Evolutionary conservation across 2,113 vertebrate genomes (phyloP), one percentile per base, ranked within the genome.

Genomic region (Pleuronectes platessa): DNA sequence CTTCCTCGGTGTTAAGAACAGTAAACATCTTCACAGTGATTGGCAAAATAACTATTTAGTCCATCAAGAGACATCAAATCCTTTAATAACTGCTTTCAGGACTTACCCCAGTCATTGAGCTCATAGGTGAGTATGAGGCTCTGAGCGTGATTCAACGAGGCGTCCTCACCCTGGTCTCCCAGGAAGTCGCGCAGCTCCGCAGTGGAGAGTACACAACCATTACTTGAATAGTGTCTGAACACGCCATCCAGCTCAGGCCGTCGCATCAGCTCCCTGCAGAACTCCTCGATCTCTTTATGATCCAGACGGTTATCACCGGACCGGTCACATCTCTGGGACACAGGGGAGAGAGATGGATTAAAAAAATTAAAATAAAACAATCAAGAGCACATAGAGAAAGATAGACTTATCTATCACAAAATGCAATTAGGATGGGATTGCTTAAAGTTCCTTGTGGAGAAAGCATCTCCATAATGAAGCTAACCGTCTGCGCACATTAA

Each of bases 101-200:
- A 80, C 89, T 4, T 87, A 99, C 98, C 98, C 93, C 92, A 96
- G 78, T 97, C 95, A 0, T 97, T 97, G 81, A 98, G 95, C 93
- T 99, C 98, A 0, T 94, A 95, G 26, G 92, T 79, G 49, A 82
- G 92, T 76, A 98, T 98, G 79, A 99, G 85, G 18, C 70, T 64
- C 7, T 79, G 86, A 5, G 97, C 97, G 0, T 89, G 94, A 35
- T 42, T 76, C 89, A 96, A 84, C 0, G 93, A 96, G 37, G 93
- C 90, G 0, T 95, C 95, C 86, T 99, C 98, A 0, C 96, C 96
- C 87, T 99, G 98, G 24, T 98, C 96, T 58, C 92, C 89, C 54
- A 99, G 94, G 92, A 99, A 99, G 72, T 97, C 96, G 0, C 92
- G 92, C 86, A 99, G 95, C 90, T 99, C 97, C 0, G 95, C 86